These are phyloP conservation scores for Salvelinus sp. DNA, from an alignment of 2,113 vertebrate genomes.

Conservation along the genomic window DNA sequence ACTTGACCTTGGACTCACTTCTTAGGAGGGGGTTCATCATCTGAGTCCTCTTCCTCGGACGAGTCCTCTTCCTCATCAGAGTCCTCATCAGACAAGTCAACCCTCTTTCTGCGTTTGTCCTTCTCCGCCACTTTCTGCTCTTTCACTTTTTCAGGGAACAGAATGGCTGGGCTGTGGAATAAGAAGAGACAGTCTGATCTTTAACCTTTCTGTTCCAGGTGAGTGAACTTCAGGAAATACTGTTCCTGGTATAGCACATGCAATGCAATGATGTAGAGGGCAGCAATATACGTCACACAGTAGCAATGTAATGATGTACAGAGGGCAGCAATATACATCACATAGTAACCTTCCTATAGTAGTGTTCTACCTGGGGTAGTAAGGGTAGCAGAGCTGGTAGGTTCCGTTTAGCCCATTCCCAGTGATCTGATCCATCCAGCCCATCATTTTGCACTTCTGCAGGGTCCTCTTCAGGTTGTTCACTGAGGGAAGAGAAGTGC, in stretches of 20 bases:
- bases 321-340: not conserved
- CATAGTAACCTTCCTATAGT: not conserved
- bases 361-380: constrained; percentile 86
- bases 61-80: constrained; percentile 70
- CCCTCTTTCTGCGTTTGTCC: constrained; percentile 44
- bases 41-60: constrained; percentile 72
- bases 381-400: constrained; percentile 94
- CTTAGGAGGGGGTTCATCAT: constrained; percentile 77
- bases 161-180: constrained; percentile 81
- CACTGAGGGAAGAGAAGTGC: constrained; percentile 70
- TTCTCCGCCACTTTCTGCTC: constrained; percentile 58
- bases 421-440: constrained; percentile 98
- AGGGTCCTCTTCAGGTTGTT: constrained; percentile 90
- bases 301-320: not conserved
- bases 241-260: not conserved
- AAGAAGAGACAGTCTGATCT: not conserved
- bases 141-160: constrained; percentile 89
- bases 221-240: too few relatives aligned
- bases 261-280: not conserved
- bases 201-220: too few relatives aligned
- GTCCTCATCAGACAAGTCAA: constrained; percentile 77
- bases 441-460: constrained; percentile 94
- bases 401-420: constrained; percentile 97
- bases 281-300: not conserved
- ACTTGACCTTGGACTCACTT: constrained; percentile 67